Conservation (phyloP, 1,140 invertebrate species). For the Tetragnatha versicolor region DNA sequence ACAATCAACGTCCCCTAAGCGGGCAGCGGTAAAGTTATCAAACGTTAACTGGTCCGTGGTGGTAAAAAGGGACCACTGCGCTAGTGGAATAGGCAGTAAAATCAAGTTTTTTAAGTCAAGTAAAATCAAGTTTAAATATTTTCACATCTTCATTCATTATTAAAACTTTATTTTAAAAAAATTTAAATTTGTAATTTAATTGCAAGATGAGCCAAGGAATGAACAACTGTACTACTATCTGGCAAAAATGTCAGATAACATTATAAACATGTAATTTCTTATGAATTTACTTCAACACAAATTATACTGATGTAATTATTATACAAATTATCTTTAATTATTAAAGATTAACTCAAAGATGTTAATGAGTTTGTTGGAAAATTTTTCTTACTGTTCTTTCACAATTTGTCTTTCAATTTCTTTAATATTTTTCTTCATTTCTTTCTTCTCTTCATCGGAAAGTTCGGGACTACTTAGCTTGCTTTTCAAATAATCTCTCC, state of each 20-base stretch:
- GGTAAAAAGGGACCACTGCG: too few species aligned
- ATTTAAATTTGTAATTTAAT: too few species aligned
- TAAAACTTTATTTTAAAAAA: too few species aligned
- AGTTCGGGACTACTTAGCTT: neutral
- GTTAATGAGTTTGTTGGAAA: neutral
- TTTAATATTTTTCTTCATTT: neutral
- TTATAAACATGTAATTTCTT: neutral
- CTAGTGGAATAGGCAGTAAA: too few species aligned
- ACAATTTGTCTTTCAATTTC: neutral
- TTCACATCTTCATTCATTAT: too few species aligned
- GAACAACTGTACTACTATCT: neutral
- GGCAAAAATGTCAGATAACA: neutral
- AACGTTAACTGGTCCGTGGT: too few species aligned
- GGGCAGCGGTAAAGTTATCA: too few species aligned
- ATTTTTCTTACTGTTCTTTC: neutral
- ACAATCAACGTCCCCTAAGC: too few species aligned
- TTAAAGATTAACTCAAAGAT: neutral
- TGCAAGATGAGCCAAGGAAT: too few species aligned
- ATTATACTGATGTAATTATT: neutral
- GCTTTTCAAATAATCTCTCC: conserved; percentile 13
- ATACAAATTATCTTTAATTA: neutral
- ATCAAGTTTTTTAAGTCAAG: too few species aligned
- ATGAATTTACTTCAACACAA: neutral
- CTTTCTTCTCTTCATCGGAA: neutral
- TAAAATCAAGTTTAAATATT: neutral